Evolutionary conservation across 1,140 invertebrate species (phyloP), one percentile per base, ranked within the genome.

Genomic region (Neodiprion lecontei): DNA sequence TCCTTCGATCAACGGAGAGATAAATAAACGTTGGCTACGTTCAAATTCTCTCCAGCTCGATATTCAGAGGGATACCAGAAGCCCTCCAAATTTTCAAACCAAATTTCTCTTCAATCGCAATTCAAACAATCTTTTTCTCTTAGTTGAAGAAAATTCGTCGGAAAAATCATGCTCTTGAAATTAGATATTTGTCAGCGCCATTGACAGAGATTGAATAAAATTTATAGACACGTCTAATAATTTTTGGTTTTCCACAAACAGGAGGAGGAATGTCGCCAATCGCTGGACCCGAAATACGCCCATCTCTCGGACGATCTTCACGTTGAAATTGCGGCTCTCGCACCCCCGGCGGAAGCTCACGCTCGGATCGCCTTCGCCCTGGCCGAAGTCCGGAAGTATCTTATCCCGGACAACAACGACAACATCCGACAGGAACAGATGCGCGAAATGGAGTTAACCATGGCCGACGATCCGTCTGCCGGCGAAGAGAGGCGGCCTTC

Each of bases 251-350:
- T 50, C 61, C 40, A 17, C 71, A 87, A 85, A 23, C 84, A 97
- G 95, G 92, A 99, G 87, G 96, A 99, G 82, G 96, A 98, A 84
- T 89, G 96, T 21, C 89, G 97, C 50, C 92, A 92, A 79, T 94
- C 95, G 1, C 88, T 95, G 68, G 97, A 99, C 86, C 95, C 96
- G 0, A 98, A 98, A 85, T 98, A 97, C 85, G 92, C 95, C 9
- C 98, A 99, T 88, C 91, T 99, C 12, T 92, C 93, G 72, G 97
- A 98, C 78, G 96, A 98, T 78, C 90, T 99, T 5, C 97, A 99
- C 85, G 95, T 99, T 0, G 95, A 98, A 86, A 95, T 99, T 74
- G 94, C 95, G 66, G 95, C 96, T 12, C 91, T 95, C 74, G 96
- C 96, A 8, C 94, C 96, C 14, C 95, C 97, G 0, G 94, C 96